Percentiles rank a stretch among this genome's conserved stretches.
Evolutionary conservation across 1,140 invertebrate species (phyloP).

Genomic region (Plodia interpunctella): DNA sequence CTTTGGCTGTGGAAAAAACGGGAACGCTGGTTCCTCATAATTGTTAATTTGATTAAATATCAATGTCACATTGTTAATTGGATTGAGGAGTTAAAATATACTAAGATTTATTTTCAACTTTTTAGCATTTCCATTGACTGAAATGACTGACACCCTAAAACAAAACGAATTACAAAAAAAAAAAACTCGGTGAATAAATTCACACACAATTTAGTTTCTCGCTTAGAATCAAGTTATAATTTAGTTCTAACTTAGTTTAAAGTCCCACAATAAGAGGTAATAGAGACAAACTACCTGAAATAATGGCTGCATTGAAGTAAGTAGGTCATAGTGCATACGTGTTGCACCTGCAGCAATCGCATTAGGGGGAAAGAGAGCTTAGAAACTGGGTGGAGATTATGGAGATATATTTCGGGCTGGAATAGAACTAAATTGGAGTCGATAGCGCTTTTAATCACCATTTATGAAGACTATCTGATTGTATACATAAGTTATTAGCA

Average conservation of each 20-base stretch:
- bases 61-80: too few relatives aligned
- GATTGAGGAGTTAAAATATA: too few relatives aligned
- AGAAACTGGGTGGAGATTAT: background rate
- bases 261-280: background rate
- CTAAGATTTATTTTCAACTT: too few relatives aligned
- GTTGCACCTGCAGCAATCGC: background rate
- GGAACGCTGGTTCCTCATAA: too few relatives aligned
- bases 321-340: constrained; percentile 2
- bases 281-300: background rate
- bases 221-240: background rate
- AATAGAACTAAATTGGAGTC: background rate
- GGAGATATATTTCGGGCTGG: background rate
- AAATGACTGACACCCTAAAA: too few relatives aligned
- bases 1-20: too few relatives aligned
- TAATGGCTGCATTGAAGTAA: background rate
- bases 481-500: too few relatives aligned
- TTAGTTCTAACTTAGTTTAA: background rate
- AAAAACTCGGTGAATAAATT: too few relatives aligned
- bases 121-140: too few relatives aligned
- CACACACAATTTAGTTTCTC: background rate
- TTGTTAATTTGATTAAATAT: too few relatives aligned
- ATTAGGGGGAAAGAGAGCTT: background rate
- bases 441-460: background rate
- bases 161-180: too few relatives aligned
- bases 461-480: background rate